Evolutionary conservation across 2,113 vertebrate species (phyloP).

Genomic region (Irena cyanogastra): DNA sequence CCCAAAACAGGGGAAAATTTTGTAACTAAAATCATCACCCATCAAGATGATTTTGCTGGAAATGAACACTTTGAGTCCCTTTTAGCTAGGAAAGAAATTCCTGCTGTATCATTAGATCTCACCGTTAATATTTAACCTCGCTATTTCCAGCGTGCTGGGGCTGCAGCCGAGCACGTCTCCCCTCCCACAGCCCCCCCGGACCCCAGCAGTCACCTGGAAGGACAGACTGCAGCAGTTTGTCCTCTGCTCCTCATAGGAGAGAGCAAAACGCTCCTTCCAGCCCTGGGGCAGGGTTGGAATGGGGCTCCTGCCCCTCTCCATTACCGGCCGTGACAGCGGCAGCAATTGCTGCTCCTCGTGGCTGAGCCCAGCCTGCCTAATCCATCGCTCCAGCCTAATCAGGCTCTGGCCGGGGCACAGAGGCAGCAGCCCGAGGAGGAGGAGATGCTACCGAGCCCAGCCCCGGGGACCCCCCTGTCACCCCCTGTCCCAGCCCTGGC

Average conservation of each 20-base stretch:
- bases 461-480: rapidly evolving
- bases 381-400: neutral
- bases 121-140: neutral
- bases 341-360: rapidly evolving
- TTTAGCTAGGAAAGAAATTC: neutral
- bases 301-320: neutral
- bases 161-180: rapidly evolving
- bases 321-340: neutral
- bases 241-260: neutral
- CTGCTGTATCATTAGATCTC: neutral
- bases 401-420: neutral
- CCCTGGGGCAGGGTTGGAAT: neutral
- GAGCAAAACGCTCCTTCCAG: neutral
- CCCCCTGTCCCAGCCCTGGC: neutral
- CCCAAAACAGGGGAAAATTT: neutral
- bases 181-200: neutral
- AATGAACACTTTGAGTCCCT: neutral
- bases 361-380: neutral
- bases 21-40: neutral
- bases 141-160: neutral
- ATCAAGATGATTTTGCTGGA: neutral
- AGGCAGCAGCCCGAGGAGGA: neutral
- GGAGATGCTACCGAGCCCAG: neutral
- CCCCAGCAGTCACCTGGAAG: rapidly evolving
- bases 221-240: neutral